phyloP scores from a whole-genome alignment of 2,113 vertebrate genomes.

The Eupsittula cactorum region DNA sequence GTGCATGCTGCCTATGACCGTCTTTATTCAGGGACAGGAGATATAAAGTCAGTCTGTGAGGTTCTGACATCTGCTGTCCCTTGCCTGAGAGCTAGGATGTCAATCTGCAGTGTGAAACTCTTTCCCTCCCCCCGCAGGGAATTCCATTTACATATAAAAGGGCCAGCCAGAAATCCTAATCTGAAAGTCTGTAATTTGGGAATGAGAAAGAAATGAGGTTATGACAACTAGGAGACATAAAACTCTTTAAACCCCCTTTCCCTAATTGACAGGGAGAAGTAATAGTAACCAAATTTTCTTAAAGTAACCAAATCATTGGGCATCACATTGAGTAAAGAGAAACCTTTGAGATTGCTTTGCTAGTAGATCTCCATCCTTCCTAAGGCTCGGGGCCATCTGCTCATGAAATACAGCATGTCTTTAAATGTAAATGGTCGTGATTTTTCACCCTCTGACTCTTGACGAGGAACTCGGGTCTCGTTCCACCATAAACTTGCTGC shows the following conservation, averaged over 20 bases:
- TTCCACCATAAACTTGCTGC: neutral
- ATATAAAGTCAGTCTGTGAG: neutral
- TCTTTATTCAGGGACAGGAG: neutral
- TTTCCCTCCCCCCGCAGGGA: neutral
- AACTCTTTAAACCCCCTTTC: neutral
- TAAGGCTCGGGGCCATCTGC: neutral
- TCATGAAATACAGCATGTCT: neutral
- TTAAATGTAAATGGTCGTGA: neutral
- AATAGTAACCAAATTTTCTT: neutral
- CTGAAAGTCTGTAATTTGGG: neutral
- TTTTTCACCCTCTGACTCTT: slow-evolving; percentile 15
- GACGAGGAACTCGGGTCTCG: neutral
- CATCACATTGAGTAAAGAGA: neutral
- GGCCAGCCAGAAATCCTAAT: neutral
- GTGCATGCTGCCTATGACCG: neutral
- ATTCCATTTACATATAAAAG: neutral
- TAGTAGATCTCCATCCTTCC: neutral
- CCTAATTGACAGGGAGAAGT: neutral
- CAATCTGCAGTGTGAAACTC: neutral
- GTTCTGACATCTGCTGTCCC: neutral
- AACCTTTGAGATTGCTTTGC: neutral
- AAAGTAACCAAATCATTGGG: neutral
- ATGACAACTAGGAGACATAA: neutral
- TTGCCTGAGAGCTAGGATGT: neutral
- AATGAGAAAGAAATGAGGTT: neutral